Percentiles rank a stretch among this genome's conserved stretches.
These are phyloP conservation scores for Panzeria rudis DNA, from an alignment of 2,888 invertebrate species.

Conservation along the genomic window DNA sequence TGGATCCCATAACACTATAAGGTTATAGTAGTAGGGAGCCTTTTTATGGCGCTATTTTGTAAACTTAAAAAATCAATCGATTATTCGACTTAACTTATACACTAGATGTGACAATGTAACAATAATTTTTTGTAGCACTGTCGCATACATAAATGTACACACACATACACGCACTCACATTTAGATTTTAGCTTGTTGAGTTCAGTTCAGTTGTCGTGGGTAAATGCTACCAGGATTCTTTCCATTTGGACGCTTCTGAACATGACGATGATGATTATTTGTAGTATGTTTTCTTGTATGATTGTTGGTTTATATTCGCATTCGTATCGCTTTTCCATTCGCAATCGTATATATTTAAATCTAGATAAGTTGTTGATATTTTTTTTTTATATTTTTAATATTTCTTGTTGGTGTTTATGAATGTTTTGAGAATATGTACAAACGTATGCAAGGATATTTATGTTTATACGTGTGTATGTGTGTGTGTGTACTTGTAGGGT, in stretches of 20 bases:
- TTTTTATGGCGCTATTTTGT: too few relatives aligned
- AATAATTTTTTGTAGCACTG: slow-evolving; percentile 15
- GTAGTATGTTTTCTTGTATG: slow-evolving; percentile 26
- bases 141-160: slow-evolving; percentile 1
- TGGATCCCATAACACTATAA: too few relatives aligned
- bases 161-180: neutral
- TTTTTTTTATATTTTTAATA: slow-evolving; percentile 21
- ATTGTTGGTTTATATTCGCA: slow-evolving; percentile 40
- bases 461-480: neutral
- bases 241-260: slow-evolving; percentile 73
- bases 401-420: slow-evolving; percentile 56
- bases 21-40: too few relatives aligned
- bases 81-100: neutral
- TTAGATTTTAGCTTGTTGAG: slow-evolving; percentile 49
- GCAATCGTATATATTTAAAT: slow-evolving; percentile 61
- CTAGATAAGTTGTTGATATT: slow-evolving; percentile 62
- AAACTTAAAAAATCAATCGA: neutral
- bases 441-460: neutral
- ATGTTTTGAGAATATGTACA: slow-evolving; percentile 4
- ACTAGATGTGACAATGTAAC: slow-evolving; percentile 10
- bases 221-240: slow-evolving; percentile 71
- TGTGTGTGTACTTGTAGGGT: slow-evolving; percentile 39
- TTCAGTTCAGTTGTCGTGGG: slow-evolving; percentile 64
- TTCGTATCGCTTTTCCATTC: slow-evolving; percentile 24
- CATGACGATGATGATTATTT: slow-evolving; percentile 60